These are phyloP conservation scores for Patella pellucida DNA, from an alignment of 2,888 invertebrate species.

Conservation along the genomic window DNA sequence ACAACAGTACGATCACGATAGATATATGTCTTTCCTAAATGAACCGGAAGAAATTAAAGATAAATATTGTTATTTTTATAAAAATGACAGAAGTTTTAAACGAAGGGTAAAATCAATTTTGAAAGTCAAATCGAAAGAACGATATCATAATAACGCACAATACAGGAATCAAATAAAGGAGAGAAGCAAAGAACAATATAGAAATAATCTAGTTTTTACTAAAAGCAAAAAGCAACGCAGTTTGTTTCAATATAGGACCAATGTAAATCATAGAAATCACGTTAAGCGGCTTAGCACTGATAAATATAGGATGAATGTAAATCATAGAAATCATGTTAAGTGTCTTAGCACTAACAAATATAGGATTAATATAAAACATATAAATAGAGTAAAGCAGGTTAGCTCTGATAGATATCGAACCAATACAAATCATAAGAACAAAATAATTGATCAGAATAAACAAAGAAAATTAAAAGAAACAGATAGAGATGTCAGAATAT, in stretches of 20 bases:
- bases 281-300: neutral
- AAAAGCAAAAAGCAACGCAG: neutral
- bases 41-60: too few species aligned
- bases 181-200: too few species aligned
- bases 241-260: neutral
- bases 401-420: neutral
- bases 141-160: neutral
- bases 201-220: neutral
- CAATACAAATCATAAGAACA: neutral
- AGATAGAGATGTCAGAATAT: neutral
- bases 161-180: neutral
- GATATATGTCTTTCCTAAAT: too few species aligned
- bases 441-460: neutral
- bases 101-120: neutral
- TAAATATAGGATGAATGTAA: neutral
- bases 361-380: neutral
- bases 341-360: neutral
- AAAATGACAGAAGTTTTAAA: neutral
- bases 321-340: neutral
- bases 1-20: too few species aligned
- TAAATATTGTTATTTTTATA: neutral
- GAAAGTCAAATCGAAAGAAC: neutral
- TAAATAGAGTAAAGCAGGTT: neutral
- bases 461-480: neutral
- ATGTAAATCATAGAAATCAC: neutral